phyloP scores from a whole-genome alignment of 35 echinoderm and acorn worm species.

The Acanthaster planci region DNA sequence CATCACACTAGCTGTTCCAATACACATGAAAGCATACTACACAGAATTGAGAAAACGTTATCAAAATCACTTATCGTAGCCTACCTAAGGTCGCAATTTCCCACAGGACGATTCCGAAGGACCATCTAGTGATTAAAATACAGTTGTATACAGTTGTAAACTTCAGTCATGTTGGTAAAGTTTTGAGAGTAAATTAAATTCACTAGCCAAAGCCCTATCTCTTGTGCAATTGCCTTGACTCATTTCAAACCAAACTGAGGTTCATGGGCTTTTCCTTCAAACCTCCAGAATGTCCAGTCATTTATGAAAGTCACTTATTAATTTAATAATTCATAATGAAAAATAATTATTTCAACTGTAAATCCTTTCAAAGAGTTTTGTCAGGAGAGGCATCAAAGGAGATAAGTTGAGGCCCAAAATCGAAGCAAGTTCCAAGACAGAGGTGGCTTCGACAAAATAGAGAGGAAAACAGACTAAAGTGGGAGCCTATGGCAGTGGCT shows the following conservation, averaged over 20 bases:
- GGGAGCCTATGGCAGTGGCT: too few species aligned
- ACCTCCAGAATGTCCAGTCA: neutral
- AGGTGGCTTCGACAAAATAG: too few species aligned
- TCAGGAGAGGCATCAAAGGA: too few species aligned
- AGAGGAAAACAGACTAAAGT: too few species aligned
- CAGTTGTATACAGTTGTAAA: neutral
- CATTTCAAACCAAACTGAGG: neutral
- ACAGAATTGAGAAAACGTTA: neutral
- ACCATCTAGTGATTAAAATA: neutral
- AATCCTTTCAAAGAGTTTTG: too few species aligned
- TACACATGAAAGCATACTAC: neutral
- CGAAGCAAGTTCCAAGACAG: too few species aligned
- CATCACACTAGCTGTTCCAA: neutral
- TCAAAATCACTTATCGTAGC: neutral
- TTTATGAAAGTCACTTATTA: neutral
- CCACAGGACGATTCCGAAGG: constrained; percentile 31
- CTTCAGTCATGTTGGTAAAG: neutral
- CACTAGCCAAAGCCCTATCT: neutral
- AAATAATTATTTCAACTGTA: too few species aligned
- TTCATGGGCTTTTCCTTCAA: neutral
- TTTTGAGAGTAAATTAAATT: neutral
- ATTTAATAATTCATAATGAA: too few species aligned
- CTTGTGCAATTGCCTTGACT: neutral
- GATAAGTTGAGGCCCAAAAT: too few species aligned
- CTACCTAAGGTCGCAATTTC: constrained; percentile 14